Evolutionary conservation across 23 tunicate genomes (phyloP), one percentile per base, ranked within the genome.

Genomic region (Aplidium turbinatum): DNA sequence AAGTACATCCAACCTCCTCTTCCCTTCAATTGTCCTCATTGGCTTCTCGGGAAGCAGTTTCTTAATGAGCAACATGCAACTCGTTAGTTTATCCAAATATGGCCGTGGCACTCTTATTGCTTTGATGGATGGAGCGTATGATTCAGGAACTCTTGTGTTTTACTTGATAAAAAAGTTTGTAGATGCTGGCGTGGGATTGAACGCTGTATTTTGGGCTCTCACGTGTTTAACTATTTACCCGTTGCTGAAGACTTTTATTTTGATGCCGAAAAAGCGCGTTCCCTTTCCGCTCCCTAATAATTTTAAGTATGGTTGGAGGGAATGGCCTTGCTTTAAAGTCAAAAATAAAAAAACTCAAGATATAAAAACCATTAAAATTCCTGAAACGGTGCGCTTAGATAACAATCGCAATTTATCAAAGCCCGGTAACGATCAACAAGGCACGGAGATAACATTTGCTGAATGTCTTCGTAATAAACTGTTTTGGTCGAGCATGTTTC

Each of bases 61-160:
- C 34, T 25, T 85, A 13, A 23, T 77, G 54, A 85, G 73, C 52
- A 77, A 85, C 60, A 33, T 77, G 32, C 91, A 85, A 47, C 57
- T 76, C 19, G 83, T 78, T 16, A 77, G 63, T 46, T 51, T 85
- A 4, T 68, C 77, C 33, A 48, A 72, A 45, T 33, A 33, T 28
- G 38, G 20, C 38, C 39, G 78, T 22, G 78, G 82, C 1, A 33
- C 63, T 2, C 46, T 76, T 1, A 75, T 83, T 4, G 66, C 89
- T 1, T 50, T 83, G 47, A 30, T 75, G 69, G 55, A 56, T 31
- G 89, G 89, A 1, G n/a, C 58, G 28, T 38, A 66, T 35, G 77
- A 55, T 39, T 83, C 89, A 4, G 67, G 77, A 23, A 39, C 72
- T 38, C 35, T 83, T 2, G 57, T 76, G 21, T 75, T 75, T 57